Evolutionary conservation across 92 coral and sea anemone species (phyloP).

Genomic region (Desmophyllum pertusum): DNA sequence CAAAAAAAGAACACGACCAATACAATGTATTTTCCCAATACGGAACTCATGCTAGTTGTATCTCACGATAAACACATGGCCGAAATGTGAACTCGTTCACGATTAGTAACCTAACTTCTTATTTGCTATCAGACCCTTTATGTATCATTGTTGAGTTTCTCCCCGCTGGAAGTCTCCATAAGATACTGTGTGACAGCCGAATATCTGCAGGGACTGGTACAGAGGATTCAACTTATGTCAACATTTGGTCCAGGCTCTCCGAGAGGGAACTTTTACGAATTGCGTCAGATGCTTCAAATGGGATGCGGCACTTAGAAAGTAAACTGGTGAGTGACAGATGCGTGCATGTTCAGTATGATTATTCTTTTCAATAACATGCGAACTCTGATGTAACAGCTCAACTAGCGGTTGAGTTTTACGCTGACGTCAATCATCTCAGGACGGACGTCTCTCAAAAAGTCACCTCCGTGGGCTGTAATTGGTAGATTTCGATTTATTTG

Average conservation of each 20-base stretch:
- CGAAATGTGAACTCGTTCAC: too few relatives aligned
- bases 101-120: not conserved
- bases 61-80: too few relatives aligned
- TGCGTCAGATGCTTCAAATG: constrained; percentile 9
- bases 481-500: too few relatives aligned
- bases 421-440: too few relatives aligned
- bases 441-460: too few relatives aligned
- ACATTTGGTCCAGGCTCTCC: not conserved
- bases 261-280: constrained; percentile 14
- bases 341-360: fast-evolving
- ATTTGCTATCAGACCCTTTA: not conserved
- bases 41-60: not conserved
- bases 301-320: constrained; percentile 13
- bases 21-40: too few relatives aligned
- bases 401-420: too few relatives aligned
- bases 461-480: too few relatives aligned
- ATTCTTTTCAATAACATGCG: too few relatives aligned
- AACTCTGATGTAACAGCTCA: too few relatives aligned
- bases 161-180: constrained; percentile 2
- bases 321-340: not conserved
- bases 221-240: not conserved
- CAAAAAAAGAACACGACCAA: too few relatives aligned
- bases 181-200: not conserved
- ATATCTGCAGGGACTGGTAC: not conserved
- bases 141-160: constrained; percentile 12